Conservation (phyloP, 2,888 invertebrate genomes). For the Morpho helenor region DNA sequence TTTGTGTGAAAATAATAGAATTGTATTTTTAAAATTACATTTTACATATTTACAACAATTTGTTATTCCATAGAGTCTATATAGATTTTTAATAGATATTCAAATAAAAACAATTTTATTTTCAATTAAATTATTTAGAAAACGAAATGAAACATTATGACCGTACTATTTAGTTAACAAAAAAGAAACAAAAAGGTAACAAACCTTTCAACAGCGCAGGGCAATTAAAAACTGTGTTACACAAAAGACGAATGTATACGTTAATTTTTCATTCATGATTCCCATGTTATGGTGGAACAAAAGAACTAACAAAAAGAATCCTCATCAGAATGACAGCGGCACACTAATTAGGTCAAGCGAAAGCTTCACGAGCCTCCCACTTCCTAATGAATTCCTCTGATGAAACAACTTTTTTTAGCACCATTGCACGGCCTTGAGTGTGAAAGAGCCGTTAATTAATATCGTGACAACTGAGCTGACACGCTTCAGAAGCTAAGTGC, state of each 20-base stretch:
- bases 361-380: conserved; percentile 21
- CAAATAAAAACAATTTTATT: no score
- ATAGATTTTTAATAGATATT: no score
- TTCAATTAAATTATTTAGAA: no score
- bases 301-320: conserved; percentile 29
- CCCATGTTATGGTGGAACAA: conserved; percentile 25
- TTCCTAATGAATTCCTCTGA: conserved; percentile 27
- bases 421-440: conserved; percentile 14
- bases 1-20: no score
- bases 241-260: conserved; percentile 6
- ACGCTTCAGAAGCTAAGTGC: not conserved
- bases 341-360: conserved; percentile 36
- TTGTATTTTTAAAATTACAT: no score
- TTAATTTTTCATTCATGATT: conserved; percentile 5
- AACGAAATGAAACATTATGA: no score
- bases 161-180: not conserved
- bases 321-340: conserved; percentile 30
- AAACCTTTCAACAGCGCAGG: not conserved
- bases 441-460: conserved; percentile 15
- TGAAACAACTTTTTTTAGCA: conserved; percentile 26
- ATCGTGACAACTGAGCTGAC: conserved; percentile 24
- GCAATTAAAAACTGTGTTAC: conserved; percentile 8
- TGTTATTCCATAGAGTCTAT: no score
- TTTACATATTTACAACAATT: no score
- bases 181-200: not conserved